phyloP scores from a whole-genome alignment of 2,113 vertebrate species.

The Taxidea taxus region DNA sequence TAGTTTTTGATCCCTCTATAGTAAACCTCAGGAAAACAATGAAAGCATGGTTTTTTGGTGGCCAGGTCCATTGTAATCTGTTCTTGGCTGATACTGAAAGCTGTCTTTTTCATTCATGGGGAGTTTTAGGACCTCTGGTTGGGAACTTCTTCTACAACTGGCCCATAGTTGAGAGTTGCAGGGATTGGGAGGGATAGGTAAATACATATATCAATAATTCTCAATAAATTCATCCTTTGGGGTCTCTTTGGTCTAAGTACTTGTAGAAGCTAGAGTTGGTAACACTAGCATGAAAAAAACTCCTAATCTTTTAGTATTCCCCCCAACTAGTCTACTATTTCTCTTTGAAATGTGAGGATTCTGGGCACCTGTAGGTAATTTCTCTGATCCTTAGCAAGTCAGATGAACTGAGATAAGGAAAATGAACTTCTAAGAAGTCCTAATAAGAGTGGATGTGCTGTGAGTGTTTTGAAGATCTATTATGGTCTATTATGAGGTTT shows the following conservation, averaged over 20 bases:
- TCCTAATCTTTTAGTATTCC: background rate
- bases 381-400: background rate
- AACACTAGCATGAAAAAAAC: background rate
- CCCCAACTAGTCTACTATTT: background rate
- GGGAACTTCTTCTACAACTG: background rate
- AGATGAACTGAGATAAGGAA: background rate
- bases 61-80: background rate
- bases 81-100: background rate
- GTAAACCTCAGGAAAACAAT: background rate
- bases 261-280: background rate
- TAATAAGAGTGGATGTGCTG: background rate
- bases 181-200: background rate
- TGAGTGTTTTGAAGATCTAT: background rate
- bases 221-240: background rate
- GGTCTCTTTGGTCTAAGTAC: background rate
- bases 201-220: background rate
- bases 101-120: background rate
- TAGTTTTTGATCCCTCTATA: background rate
- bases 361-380: background rate
- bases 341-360: background rate
- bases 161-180: background rate
- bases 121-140: background rate
- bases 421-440: background rate
- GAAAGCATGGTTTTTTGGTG: background rate
- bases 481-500: background rate